A percentile compares a stretch with the other conserved stretches of the same genome.
Evolutionary conservation across 2,797 vertebrate genomes (phyloP).

Genomic region (Merluccius polli): DNA sequence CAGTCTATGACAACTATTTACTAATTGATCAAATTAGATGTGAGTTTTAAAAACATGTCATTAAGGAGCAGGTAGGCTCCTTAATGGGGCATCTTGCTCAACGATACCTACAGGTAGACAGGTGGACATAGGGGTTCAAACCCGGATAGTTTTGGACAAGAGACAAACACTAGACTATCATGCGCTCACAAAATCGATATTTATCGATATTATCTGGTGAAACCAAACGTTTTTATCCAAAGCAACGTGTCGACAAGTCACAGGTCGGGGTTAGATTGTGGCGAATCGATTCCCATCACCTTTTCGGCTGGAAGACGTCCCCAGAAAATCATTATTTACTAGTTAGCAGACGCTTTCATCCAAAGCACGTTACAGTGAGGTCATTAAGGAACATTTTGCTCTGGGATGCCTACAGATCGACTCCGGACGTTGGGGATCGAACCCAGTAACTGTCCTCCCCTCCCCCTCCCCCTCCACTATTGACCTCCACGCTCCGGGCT

Average conservation of each 20-base stretch:
- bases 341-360: not conserved
- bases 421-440: not conserved
- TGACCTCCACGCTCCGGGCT: not conserved
- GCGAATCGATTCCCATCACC: not conserved
- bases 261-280: not conserved
- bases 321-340: not conserved
- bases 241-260: not conserved
- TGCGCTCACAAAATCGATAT: not conserved
- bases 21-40: not conserved
- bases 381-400: not conserved
- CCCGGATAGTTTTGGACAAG: not conserved
- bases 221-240: not conserved
- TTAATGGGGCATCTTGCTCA: not conserved
- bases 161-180: not conserved
- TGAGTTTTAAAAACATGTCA: not conserved
- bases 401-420: not conserved
- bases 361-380: not conserved
- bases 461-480: not conserved
- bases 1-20: not conserved
- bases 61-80: not conserved
- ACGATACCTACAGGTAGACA: not conserved
- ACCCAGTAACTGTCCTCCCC: not conserved
- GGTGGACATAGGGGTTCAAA: not conserved
- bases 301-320: not conserved
- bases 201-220: not conserved